These are phyloP conservation scores for Drosophila yooni DNA, from an alignment of 2,888 invertebrate species.

Conservation along the genomic window DNA sequence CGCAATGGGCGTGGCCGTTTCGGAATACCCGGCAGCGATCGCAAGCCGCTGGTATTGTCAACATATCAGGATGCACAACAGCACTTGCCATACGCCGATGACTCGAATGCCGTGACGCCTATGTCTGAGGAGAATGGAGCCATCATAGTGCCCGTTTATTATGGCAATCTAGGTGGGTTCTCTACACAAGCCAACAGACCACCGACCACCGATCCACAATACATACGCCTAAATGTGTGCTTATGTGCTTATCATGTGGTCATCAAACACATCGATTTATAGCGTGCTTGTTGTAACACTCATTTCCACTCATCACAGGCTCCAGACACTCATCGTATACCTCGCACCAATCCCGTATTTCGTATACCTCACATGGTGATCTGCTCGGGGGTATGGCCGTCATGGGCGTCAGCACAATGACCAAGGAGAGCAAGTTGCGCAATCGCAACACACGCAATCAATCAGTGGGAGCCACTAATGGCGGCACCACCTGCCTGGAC, in stretches of 20 bases:
- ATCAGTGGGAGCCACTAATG: constrained; percentile 87
- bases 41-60: constrained; percentile 96
- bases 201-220: not conserved
- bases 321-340: constrained; percentile 98
- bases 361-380: constrained; percentile 97
- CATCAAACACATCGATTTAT: not conserved
- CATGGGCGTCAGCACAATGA: constrained; percentile 86
- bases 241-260: not conserved
- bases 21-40: constrained; percentile 93
- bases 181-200: not conserved
- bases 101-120: constrained; percentile 98
- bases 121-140: constrained; percentile 99
- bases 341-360: constrained; percentile 96
- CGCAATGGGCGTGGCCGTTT: constrained; percentile 92
- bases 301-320: constrained; percentile 84
- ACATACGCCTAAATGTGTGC: not conserved
- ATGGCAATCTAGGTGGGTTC: constrained; percentile 90
- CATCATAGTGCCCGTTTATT: constrained; percentile 96
- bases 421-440: constrained; percentile 94
- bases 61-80: constrained; percentile 97
- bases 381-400: constrained; percentile 90
- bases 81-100: constrained; percentile 98
- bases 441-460: constrained; percentile 91
- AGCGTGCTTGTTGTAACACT: not conserved
- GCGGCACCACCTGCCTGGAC: constrained; percentile 87